These are phyloP conservation scores for Thyatira batis DNA, from an alignment of 2,888 invertebrate genomes.

Conservation along the genomic window DNA sequence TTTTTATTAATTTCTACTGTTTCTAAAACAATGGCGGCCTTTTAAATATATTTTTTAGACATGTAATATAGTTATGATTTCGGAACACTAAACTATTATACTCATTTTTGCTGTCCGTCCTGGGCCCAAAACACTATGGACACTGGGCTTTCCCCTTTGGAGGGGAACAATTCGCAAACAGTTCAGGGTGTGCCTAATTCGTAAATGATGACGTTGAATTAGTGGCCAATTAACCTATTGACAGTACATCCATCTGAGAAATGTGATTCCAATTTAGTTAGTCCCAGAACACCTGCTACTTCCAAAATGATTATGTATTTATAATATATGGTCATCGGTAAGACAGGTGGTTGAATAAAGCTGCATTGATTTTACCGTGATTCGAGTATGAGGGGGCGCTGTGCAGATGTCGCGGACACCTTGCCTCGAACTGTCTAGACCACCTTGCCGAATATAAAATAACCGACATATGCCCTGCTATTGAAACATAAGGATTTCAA, in stretches of 20 bases:
- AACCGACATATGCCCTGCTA: conserved; percentile 28
- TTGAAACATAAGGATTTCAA: not conserved
- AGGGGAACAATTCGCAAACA: conserved; percentile 52
- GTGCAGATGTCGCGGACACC: conserved; percentile 67
- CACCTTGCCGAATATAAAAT: conserved; percentile 60
- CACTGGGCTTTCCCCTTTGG: too few relatives aligned
- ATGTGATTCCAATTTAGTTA: not conserved
- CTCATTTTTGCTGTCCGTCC: too few relatives aligned
- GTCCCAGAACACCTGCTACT: not conserved
- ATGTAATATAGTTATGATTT: too few relatives aligned
- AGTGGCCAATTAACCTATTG: conserved; percentile 20
- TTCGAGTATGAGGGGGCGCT: conserved; percentile 42
- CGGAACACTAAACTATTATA: too few relatives aligned
- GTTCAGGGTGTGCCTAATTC: conserved; percentile 29
- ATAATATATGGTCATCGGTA: conserved; percentile 1
- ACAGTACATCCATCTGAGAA: not conserved
- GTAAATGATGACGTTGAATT: conserved; percentile 22
- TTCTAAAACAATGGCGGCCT: too few relatives aligned
- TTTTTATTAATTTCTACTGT: too few relatives aligned
- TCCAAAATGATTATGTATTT: too few relatives aligned
- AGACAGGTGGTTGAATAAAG: conserved; percentile 68
- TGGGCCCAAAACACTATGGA: too few relatives aligned
- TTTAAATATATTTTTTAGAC: too few relatives aligned
- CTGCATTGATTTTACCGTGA: conserved; percentile 67
- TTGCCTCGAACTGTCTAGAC: conserved; percentile 42